Percentiles rank a stretch among this genome's conserved stretches.
Evolutionary conservation across 2,113 vertebrate genomes (phyloP).

Genomic region (Mobula hypostoma): DNA sequence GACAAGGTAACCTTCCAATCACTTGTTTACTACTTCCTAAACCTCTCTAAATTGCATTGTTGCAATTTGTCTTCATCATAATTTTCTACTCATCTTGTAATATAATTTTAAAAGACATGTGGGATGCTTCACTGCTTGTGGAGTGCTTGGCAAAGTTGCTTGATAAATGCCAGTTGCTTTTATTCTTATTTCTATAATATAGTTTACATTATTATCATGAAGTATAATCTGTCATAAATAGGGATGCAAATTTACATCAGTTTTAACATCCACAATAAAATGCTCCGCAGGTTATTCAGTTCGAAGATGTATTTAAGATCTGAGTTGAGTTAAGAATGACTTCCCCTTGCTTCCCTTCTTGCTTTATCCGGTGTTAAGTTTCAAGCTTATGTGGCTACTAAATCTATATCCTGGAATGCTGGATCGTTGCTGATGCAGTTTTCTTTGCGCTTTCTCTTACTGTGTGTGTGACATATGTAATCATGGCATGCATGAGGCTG

Average conservation of each 20-base stretch:
- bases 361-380: neutral
- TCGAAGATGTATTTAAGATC: neutral
- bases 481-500: neutral
- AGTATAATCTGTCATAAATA: neutral
- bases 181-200: neutral
- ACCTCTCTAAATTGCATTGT: no score
- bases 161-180: conserved; percentile 19
- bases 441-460: neutral
- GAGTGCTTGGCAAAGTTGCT: neutral
- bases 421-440: neutral
- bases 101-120: no score
- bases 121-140: neutral
- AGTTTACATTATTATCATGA: neutral
- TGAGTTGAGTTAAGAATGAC: neutral
- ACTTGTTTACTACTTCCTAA: no score
- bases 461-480: neutral
- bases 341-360: neutral
- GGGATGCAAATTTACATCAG: neutral
- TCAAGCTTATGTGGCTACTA: neutral
- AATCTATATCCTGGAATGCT: neutral
- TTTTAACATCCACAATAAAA: neutral
- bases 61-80: no score
- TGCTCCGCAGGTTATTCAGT: neutral
- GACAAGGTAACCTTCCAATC: no score
- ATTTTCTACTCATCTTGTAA: no score